Conservation (phyloP, 2,113 vertebrate genomes). For the Daboia siamensis region DNA sequence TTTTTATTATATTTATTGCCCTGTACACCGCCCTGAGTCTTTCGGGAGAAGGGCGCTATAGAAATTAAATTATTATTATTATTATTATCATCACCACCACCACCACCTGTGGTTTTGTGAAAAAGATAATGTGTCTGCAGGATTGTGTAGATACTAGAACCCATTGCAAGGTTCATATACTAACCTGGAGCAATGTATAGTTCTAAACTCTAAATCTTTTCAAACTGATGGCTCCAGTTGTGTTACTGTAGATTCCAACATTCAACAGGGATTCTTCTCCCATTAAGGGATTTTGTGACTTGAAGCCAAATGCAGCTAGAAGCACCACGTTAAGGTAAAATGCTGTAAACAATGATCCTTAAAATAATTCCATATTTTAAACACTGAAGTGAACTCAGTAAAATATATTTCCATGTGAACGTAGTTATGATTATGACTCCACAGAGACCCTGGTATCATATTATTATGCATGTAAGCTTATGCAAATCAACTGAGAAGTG, state of each 20-base stretch:
- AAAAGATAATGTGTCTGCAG: background rate
- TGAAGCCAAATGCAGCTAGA: background rate
- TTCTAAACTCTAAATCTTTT: background rate
- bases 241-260: background rate
- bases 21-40: too few relatives aligned
- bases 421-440: background rate
- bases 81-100: accelerated
- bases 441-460: background rate
- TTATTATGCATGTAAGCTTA: background rate
- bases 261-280: background rate
- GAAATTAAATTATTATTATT: too few relatives aligned
- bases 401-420: background rate
- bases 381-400: background rate
- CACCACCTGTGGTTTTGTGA: background rate
- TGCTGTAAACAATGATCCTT: background rate
- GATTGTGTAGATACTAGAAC: background rate
- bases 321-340: background rate
- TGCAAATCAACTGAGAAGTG: background rate
- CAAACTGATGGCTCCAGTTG: background rate
- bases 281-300: background rate
- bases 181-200: background rate
- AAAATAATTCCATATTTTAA: background rate
- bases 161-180: background rate
- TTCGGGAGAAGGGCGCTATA: too few relatives aligned
- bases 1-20: too few relatives aligned